Base-by-base conservation (phyloP, 2,113 vertebrate species). In the Delphinus delphis region DNA sequence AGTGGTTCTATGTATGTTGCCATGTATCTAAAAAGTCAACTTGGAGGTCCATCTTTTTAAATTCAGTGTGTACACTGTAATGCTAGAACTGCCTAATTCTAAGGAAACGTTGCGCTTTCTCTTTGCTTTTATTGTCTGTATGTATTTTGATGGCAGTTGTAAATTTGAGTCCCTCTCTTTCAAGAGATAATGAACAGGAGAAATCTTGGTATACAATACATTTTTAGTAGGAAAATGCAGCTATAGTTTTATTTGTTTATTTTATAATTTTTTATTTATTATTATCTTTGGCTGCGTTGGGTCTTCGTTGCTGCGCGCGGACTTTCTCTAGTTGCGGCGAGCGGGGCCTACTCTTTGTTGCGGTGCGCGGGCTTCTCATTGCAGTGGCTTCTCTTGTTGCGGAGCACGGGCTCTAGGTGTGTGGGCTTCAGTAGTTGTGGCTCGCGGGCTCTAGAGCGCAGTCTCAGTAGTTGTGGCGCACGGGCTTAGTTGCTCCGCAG, bases 11-110 rank as follows among this genome's bases (percentile, higher is more conserved):
- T 95, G 38, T 63, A n/a, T 85, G 41, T 1, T 97, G 93, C 31
- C 21, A 5, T 58, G 36, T 90, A 41, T 98, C 53, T 97, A 77
- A 92, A 97, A 97, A 98, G 70, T 79, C 67, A 96, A 47, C 67
- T 92, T 13, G 7, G 3, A 20, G 55, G 60, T 96, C 98, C 92
- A 62, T 95, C 85, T 50, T 90, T 92, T 84, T 82, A 82, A 81
- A 31, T 93, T 95, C 58, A 74, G 0, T 55, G 12, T 53, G 6
- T 77, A 12, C 41, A 63, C 12, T 85, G 12, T 86, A 41, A 91
- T 96, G 65, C 28, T 79, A 87, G 20, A 82, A 95, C 26, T 85
- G 26, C 50, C 47, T 96, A 88, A 92, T 38, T 36, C 21, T 21
- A 25, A 67, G 38, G 79, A 81, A 92, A 82, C 44, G 18, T 68